Evolutionary conservation across 1,140 invertebrate species (phyloP), one percentile per base, ranked within the genome.

Genomic region (Pinna nobilis): DNA sequence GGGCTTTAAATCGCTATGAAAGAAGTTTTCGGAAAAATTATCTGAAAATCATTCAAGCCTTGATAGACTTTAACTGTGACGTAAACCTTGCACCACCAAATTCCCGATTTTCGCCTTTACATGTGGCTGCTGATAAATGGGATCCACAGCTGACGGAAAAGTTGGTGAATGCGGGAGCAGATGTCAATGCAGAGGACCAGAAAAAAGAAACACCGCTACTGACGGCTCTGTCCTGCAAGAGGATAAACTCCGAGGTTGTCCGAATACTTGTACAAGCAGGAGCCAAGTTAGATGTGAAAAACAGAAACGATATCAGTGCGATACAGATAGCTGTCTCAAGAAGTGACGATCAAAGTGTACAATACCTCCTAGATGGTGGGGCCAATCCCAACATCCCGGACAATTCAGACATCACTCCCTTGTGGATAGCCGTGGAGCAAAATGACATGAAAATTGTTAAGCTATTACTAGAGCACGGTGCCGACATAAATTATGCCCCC

Each of bases 271-370:
- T 85, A n/a, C 55, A 83, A 30, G 67, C 78, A 25, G 80, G 79
- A 25, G 80, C 80, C 9, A 64, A 76, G 51, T 66, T 78, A 1
- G 75, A 82, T 55, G 69, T 77, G 32, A 65, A 44, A 23, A 83
- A 74, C 35, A 13, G 63, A 1, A 69, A 70, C 47, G 76, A 76
- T 9, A 72, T 68, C 6, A 71, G 75, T 33, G 59, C 78, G 0
- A 63, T 84, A 32, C 79, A 82, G 65, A 70, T 83, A 25, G 80
- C 83, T 25, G 76, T 81, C 1, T 70, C 77, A 30, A 80, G 79
- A 67, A 76, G 77, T 75, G 77, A 81, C 44, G 70, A 80, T 35
- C 51, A 69, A 6, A 73, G 75, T 77, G 81, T 83, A 11, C 30
- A 77, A 25, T 39, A 79, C 50, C 47, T 84, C 49, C 61, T 84